These are phyloP conservation scores for Paratilapia polleni DNA, from an alignment of 2,113 vertebrate species.

Conservation along the genomic window DNA sequence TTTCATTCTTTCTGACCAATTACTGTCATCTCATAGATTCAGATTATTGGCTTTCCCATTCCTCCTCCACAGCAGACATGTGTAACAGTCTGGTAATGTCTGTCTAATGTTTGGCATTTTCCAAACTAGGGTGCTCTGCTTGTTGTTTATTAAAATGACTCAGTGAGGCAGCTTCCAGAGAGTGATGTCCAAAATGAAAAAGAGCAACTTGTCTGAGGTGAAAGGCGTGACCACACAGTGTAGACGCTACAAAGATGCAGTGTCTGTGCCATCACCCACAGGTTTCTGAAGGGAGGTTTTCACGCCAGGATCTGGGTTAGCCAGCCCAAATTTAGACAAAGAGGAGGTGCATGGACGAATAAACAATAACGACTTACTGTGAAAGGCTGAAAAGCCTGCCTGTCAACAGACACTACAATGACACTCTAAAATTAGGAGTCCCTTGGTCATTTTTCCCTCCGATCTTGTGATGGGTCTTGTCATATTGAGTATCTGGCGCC, in stretches of 20 bases:
- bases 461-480: too few species aligned
- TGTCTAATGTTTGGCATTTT: constrained; percentile 59
- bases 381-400: constrained; percentile 6
- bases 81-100: constrained; percentile 66
- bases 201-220: constrained; percentile 44
- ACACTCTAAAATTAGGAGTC: neutral
- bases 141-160: constrained; percentile 58
- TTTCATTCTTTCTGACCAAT: constrained; percentile 43
- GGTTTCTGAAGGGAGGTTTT: constrained; percentile 26
- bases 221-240: constrained; percentile 30
- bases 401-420: neutral
- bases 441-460: neutral
- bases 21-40: constrained; percentile 31
- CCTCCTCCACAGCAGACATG: constrained; percentile 58
- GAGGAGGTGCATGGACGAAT: neutral
- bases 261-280: constrained; percentile 45
- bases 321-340: constrained; percentile 16
- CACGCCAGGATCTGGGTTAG: neutral
- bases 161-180: constrained; percentile 25
- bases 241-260: constrained; percentile 11
- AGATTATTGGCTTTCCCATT: constrained; percentile 17
- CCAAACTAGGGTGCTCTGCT: constrained; percentile 31
- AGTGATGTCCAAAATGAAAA: constrained; percentile 52
- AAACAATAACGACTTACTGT: neutral
- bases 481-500: neutral